phyloP scores from a whole-genome alignment of 2,888 invertebrate species.

The Melanargia galathea region DNA sequence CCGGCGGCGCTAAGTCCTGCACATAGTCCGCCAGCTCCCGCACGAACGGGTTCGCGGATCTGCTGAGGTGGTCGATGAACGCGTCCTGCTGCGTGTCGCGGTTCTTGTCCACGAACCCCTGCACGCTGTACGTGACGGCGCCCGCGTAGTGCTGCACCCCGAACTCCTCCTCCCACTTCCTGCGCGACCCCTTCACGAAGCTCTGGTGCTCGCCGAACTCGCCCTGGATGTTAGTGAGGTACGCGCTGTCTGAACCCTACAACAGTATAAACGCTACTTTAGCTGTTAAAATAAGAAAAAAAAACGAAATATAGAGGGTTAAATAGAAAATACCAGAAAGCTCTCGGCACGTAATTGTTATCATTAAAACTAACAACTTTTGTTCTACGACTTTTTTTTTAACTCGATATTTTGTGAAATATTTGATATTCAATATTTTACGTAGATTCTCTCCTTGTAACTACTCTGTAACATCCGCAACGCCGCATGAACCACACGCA shows the following conservation, averaged over 20 bases:
- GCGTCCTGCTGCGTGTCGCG: conserved; percentile 96
- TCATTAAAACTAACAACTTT: too few relatives aligned
- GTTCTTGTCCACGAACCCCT: conserved; percentile 95
- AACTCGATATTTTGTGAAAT: too few relatives aligned
- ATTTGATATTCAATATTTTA: too few relatives aligned
- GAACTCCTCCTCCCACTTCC: conserved; percentile 95
- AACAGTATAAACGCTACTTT: neutral
- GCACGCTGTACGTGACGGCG: conserved; percentile 89
- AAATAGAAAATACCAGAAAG: too few relatives aligned
- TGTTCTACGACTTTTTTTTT: too few relatives aligned
- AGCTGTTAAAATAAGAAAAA: too few relatives aligned
- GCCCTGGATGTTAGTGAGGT: conserved; percentile 92
- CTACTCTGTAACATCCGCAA: too few relatives aligned
- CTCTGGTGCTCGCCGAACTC: conserved; percentile 92
- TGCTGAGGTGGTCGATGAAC: conserved; percentile 93
- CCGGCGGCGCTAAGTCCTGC: conserved; percentile 81
- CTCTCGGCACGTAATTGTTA: too few relatives aligned
- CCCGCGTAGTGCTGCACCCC: conserved; percentile 95
- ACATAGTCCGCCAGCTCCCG: conserved; percentile 86
- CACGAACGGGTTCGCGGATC: conserved; percentile 91
- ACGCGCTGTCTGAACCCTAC: conserved; percentile 92
- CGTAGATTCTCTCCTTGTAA: too few relatives aligned
- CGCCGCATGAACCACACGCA: too few relatives aligned
- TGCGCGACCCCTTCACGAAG: conserved; percentile 93
- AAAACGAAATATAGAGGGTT: too few relatives aligned